Conservation (phyloP, 2,113 vertebrate species). For the Festucalex cinctus region DNA sequence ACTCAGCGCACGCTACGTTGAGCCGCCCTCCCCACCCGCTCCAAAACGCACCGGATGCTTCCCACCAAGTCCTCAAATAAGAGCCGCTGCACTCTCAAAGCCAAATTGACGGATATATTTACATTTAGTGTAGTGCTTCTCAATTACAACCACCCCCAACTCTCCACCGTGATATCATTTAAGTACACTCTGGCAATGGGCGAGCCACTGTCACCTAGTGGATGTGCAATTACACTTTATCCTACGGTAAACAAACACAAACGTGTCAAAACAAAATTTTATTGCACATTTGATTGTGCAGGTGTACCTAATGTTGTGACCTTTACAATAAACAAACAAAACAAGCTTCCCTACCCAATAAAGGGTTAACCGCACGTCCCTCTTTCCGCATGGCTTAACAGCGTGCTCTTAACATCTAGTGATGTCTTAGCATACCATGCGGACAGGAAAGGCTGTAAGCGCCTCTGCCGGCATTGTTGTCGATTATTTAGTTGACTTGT, state of each 20-base stretch:
- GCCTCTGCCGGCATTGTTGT: slow-evolving; percentile 67
- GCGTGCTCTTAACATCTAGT: slow-evolving; percentile 59
- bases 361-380: not conserved
- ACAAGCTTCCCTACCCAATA: not conserved
- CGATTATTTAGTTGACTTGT: slow-evolving; percentile 71
- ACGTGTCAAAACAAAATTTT: not conserved
- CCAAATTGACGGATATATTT: not conserved
- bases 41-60: slow-evolving; percentile 22
- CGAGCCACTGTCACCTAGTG: no score
- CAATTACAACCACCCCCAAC: not conserved
- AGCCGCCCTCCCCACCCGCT: slow-evolving; percentile 1
- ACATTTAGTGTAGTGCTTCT: not conserved
- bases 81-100: not conserved
- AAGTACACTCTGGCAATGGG: no score
- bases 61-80: slow-evolving; percentile 32
- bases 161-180: no score
- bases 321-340: not conserved
- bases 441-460: slow-evolving; percentile 56
- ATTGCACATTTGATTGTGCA: not conserved
- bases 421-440: slow-evolving; percentile 65
- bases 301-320: not conserved
- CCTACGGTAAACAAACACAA: no score
- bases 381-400: slow-evolving; percentile 51
- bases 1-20: slow-evolving; percentile 55
- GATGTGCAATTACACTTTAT: no score